Conservation (phyloP, 1,140 invertebrate species). For the Diorhabda sublineata region DNA sequence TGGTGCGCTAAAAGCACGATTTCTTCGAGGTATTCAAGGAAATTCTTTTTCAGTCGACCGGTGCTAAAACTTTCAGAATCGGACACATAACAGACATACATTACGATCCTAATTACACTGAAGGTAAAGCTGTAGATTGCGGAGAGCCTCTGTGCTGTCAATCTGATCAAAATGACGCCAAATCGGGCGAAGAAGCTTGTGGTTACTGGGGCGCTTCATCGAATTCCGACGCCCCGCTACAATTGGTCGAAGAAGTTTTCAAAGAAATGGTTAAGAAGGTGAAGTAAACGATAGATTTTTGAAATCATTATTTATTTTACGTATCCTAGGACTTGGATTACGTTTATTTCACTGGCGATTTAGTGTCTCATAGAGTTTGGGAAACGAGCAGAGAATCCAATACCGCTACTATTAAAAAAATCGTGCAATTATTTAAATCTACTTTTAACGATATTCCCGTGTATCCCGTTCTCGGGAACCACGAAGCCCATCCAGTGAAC, state of each 20-base stretch:
- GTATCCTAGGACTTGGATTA: conserved; percentile 52
- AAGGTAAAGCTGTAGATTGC: conserved; percentile 64
- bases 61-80: conserved; percentile 50
- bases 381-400: conserved; percentile 68
- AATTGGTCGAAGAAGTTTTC: conserved; percentile 28
- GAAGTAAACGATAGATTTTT: background rate
- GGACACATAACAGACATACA: conserved; percentile 79
- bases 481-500: conserved; percentile 84
- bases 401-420: conserved; percentile 52
- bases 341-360: conserved; percentile 81
- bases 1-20: too few species aligned
- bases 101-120: conserved; percentile 69
- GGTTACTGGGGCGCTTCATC: conserved; percentile 77
- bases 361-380: conserved; percentile 81
- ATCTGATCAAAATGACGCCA: conserved; percentile 36
- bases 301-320: background rate
- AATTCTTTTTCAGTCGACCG: background rate
- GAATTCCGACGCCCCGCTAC: conserved; percentile 58
- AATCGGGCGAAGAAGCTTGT: conserved; percentile 47
- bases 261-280: conserved; percentile 18
- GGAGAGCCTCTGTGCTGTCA: conserved; percentile 77
- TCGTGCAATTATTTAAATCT: conserved; percentile 56
- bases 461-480: conserved; percentile 78
- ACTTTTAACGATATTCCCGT: conserved; percentile 63
- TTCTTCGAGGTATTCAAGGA: too few species aligned